Percentiles rank a stretch among this genome's conserved stretches.
phyloP scores from a whole-genome alignment of 1,140 invertebrate species.

The Pseudomyrmex flavicornis region DNA sequence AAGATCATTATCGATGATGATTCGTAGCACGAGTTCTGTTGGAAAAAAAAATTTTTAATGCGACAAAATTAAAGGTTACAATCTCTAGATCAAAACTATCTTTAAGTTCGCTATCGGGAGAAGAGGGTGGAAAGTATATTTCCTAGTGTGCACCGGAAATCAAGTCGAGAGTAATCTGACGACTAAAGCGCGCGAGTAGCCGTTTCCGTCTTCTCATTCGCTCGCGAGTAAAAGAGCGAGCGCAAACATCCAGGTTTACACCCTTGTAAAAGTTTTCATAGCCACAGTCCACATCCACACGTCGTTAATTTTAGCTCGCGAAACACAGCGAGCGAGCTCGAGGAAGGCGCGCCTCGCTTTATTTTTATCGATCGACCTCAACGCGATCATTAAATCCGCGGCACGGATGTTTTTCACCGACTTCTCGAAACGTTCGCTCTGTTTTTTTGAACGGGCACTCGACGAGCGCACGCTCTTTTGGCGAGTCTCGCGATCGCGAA shows the following conservation, averaged over 20 bases:
- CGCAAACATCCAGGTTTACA: slow-evolving; percentile 72
- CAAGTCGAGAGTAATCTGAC: slow-evolving; percentile 12
- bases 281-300: slow-evolving; percentile 75
- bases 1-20: too few species aligned
- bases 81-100: neutral
- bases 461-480: neutral
- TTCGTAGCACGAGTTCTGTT: too few species aligned
- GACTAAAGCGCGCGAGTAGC: slow-evolving; percentile 56
- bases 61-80: neutral
- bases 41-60: too few species aligned
- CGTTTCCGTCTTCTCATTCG: neutral
- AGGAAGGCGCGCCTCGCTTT: slow-evolving; percentile 57
- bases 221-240: slow-evolving; percentile 32
- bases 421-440: neutral
- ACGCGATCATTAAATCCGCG: slow-evolving; percentile 73
- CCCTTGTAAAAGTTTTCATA: slow-evolving; percentile 74
- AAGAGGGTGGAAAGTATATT: too few species aligned
- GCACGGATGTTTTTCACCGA: slow-evolving; percentile 63
- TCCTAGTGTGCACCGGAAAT: neutral
- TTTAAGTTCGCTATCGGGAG: too few species aligned
- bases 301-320: slow-evolving; percentile 75
- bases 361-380: slow-evolving; percentile 77
- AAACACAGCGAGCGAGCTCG: slow-evolving; percentile 32
- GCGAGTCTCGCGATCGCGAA: too few species aligned
- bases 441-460: neutral